phyloP scores from a whole-genome alignment of 1,140 invertebrate genomes.

The Bactericera cockerelli region DNA sequence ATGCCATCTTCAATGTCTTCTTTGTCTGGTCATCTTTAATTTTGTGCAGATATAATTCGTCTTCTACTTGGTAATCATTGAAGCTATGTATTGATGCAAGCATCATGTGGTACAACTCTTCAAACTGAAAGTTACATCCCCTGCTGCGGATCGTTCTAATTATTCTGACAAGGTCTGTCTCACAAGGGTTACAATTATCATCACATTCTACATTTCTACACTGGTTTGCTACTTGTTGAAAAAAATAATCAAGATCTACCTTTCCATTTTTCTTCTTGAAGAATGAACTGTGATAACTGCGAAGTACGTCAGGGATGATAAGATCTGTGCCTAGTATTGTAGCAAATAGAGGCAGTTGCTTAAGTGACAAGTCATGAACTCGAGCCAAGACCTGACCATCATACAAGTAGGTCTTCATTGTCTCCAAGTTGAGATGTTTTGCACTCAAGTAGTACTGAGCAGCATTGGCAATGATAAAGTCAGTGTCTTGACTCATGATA shows the following conservation, averaged over 20 bases:
- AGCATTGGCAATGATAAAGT: conserved; percentile 26
- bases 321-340: conserved; percentile 27
- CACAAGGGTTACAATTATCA: neutral
- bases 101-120: neutral
- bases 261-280: neutral
- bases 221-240: neutral
- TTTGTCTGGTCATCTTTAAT: neutral
- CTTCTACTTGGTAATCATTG: neutral
- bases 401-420: conserved; percentile 24
- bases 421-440: conserved; percentile 24
- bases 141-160: neutral
- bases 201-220: neutral
- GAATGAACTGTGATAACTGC: neutral
- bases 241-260: neutral
- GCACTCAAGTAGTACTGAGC: conserved; percentile 27
- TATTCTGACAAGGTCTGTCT: neutral
- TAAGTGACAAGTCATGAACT: conserved; percentile 19
- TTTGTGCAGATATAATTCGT: neutral
- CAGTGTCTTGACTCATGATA: conserved; percentile 27
- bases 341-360: conserved; percentile 25
- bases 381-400: conserved; percentile 23
- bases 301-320: neutral
- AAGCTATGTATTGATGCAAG: neutral
- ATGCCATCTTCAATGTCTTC: neutral
- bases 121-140: neutral